phyloP scores from a whole-genome alignment of 2,888 invertebrate genomes.

The Tipula lateralis region DNA sequence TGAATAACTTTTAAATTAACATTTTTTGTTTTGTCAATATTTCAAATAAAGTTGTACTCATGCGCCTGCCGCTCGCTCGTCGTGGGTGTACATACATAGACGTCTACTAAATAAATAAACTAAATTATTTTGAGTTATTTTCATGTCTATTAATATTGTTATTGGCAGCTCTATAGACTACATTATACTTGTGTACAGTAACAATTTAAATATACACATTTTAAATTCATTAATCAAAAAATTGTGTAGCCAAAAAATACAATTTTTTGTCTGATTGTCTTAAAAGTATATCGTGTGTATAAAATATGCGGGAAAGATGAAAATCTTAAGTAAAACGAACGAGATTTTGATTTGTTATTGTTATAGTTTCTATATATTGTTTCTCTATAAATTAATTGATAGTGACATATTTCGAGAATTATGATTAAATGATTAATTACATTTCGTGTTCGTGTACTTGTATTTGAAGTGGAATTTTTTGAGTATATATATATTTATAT shows the following conservation, averaged over 20 bases:
- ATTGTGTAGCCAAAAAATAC: neutral
- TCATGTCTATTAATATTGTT: neutral
- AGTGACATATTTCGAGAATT: neutral
- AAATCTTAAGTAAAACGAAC: slow-evolving; percentile 1
- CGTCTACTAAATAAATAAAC: neutral
- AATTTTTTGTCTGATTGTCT: neutral
- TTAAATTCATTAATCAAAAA: slow-evolving; percentile 24
- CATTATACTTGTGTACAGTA: neutral
- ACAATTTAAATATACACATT: neutral
- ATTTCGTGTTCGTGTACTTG: neutral
- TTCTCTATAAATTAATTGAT: neutral
- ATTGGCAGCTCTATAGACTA: neutral
- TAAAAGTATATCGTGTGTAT: neutral
- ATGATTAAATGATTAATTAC: slow-evolving; percentile 11
- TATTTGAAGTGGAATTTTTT: neutral
- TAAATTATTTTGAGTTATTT: neutral
- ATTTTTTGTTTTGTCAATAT: neutral
- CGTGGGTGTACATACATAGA: neutral
- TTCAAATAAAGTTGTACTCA: neutral
- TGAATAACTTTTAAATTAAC: neutral
- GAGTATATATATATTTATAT: neutral
- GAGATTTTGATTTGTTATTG: slow-evolving; percentile 11
- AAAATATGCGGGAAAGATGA: slow-evolving; percentile 20
- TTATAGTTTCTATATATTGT: neutral
- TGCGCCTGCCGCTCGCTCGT: neutral